These are phyloP conservation scores for Budorcas taxicolor DNA, from an alignment of 2,113 vertebrate species.

Conservation along the genomic window DNA sequence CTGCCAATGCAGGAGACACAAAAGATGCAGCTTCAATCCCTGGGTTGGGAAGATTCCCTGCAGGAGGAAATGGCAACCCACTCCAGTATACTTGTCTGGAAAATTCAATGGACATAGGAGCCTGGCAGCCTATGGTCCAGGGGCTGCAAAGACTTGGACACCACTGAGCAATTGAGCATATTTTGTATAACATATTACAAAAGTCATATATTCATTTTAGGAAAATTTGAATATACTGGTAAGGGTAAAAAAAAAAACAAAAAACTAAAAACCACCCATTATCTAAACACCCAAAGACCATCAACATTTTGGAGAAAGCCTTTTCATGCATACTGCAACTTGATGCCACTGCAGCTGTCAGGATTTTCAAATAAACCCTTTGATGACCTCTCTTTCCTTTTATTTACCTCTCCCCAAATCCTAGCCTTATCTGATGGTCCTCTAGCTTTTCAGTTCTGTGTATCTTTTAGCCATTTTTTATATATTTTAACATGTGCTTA, in stretches of 20 bases:
- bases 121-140: neutral
- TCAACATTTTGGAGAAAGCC: neutral
- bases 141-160: neutral
- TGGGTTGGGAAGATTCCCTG: neutral
- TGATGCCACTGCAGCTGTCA: no score
- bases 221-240: neutral
- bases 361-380: neutral
- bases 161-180: neutral
- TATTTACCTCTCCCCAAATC: neutral
- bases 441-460: neutral
- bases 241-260: neutral
- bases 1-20: neutral
- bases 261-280: neutral
- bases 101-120: neutral
- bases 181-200: neutral
- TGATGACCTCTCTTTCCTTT: neutral
- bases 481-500: neutral
- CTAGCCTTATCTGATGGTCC: neutral
- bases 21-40: neutral
- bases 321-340: neutral
- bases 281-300: neutral
- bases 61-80: neutral
- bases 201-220: neutral
- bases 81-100: neutral
- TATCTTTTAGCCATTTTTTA: neutral